phyloP scores from a whole-genome alignment of 2,888 invertebrate genomes.

The Congeria kusceri region DNA sequence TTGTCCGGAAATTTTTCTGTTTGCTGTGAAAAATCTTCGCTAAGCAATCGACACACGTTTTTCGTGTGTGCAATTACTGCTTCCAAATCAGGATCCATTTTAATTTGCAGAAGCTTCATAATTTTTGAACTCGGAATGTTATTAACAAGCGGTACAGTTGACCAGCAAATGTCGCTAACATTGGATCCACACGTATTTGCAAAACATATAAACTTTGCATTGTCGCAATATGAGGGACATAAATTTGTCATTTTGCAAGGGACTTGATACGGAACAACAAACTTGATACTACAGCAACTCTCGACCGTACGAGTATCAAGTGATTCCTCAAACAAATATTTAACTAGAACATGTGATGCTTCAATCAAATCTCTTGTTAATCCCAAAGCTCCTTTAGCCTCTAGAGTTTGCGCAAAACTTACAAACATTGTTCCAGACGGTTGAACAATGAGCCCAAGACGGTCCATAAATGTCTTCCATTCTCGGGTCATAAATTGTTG shows the following conservation, averaged over 20 bases:
- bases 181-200: not conserved
- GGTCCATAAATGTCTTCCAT: constrained; percentile 49
- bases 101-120: no score
- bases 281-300: constrained; percentile 34
- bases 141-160: no score
- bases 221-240: not conserved
- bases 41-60: no score
- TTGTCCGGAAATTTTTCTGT: no score
- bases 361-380: constrained; percentile 7
- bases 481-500: not conserved
- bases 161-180: no score
- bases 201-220: not conserved
- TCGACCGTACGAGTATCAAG: not conserved
- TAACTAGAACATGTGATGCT: constrained; percentile 29
- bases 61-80: no score
- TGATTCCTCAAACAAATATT: constrained; percentile 15
- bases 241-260: not conserved
- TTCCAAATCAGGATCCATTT: no score
- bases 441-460: constrained; percentile 42
- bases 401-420: constrained; percentile 48
- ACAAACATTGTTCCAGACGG: constrained; percentile 43
- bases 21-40: no score
- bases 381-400: not conserved
- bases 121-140: no score
- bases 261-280: constrained; percentile 35